phyloP scores from a whole-genome alignment of 2,113 vertebrate species.

The Nesospiza acunhae region DNA sequence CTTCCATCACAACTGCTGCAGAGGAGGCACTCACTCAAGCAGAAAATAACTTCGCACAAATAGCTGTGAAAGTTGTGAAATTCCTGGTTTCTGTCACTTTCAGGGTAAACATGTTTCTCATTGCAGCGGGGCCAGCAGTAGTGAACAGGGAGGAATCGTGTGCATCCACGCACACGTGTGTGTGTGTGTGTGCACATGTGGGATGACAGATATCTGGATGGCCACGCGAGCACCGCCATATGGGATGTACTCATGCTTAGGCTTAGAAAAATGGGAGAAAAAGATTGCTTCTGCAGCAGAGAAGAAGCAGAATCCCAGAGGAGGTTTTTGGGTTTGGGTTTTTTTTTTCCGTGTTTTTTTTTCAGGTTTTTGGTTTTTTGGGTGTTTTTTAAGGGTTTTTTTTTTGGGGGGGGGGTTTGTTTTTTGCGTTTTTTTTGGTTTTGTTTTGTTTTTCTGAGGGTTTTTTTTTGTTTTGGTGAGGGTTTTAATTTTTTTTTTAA shows the following conservation, averaged over 20 bases:
- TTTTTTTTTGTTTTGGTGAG: no score
- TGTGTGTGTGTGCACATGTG: neutral
- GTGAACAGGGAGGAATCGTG: neutral
- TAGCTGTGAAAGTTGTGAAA: neutral
- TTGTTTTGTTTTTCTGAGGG: no score
- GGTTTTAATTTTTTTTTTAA: no score
- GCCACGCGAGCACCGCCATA: neutral
- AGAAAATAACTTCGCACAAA: neutral
- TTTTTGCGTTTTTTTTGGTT: no score
- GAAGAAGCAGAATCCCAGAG: neutral
- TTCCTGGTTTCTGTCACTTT: neutral
- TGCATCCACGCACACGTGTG: neutral
- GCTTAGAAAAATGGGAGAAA: rapidly evolving
- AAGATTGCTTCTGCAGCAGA: neutral
- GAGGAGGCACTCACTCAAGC: neutral
- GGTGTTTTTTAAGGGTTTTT: no score
- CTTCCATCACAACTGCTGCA: rapidly evolving
- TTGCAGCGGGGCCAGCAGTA: neutral
- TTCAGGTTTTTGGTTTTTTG: no score
- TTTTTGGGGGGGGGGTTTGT: no score
- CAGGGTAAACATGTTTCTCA: neutral
- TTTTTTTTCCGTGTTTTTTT: no score
- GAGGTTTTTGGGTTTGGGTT: no score
- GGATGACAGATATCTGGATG: neutral
- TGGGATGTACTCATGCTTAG: neutral